Evolutionary conservation across 2,113 vertebrate species (phyloP).

Genomic region (Macrotis lagotis): DNA sequence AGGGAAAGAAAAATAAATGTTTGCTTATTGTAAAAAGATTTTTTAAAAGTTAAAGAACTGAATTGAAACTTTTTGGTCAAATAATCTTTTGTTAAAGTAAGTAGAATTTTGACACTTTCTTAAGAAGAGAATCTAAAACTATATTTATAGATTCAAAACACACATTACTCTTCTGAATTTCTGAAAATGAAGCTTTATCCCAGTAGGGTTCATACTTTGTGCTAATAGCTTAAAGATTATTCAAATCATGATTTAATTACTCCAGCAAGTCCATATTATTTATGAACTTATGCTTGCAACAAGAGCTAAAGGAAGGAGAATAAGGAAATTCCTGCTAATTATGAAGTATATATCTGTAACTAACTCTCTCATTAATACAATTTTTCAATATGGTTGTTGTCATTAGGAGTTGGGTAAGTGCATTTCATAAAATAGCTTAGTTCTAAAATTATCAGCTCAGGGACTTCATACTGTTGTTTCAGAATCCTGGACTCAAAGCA

Average conservation of each 20-base stretch:
- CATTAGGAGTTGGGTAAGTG: background rate
- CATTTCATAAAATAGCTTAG: background rate
- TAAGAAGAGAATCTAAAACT: background rate
- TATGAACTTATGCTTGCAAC: background rate
- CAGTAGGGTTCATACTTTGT: background rate
- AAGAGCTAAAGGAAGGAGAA: background rate
- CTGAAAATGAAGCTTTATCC: background rate
- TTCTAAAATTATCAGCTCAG: background rate
- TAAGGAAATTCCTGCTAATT: background rate
- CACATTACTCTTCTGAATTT: background rate
- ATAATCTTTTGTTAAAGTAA: too few relatives aligned
- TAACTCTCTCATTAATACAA: slow-evolving; percentile 11
- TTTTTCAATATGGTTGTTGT: background rate
- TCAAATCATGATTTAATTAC: background rate
- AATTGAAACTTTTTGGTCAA: too few relatives aligned
- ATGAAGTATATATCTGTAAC: background rate
- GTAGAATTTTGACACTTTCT: background rate
- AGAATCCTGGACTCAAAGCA: background rate
- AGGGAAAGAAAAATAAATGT: too few relatives aligned
- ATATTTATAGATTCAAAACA: background rate
- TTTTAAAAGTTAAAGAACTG: too few relatives aligned
- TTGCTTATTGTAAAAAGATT: too few relatives aligned
- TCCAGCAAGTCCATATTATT: background rate
- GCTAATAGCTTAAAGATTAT: slow-evolving; percentile 1
- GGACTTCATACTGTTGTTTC: background rate